These are phyloP conservation scores for Butorides virescens DNA, from an alignment of 2,113 vertebrate species.

Conservation along the genomic window DNA sequence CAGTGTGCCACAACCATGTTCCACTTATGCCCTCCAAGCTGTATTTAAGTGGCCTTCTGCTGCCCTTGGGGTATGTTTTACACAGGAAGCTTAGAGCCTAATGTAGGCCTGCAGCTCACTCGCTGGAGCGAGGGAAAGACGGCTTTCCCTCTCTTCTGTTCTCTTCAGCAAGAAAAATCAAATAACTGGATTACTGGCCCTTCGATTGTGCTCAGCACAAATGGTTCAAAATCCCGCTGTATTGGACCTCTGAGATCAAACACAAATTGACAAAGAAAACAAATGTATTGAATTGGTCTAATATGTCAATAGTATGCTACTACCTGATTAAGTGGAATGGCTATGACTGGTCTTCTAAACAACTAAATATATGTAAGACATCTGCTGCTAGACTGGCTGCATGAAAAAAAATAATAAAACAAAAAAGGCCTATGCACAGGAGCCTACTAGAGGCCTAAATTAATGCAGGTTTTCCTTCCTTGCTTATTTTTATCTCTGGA, in stretches of 20 bases:
- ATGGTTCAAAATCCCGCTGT: not conserved
- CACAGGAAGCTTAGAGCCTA: not conserved
- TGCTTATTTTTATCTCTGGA: not conserved
- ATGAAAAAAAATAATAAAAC: not conserved
- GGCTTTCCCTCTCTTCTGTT: not conserved
- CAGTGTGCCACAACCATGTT: not conserved
- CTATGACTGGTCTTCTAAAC: not conserved
- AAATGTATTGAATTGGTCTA: not conserved
- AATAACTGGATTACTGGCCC: constrained; percentile 24
- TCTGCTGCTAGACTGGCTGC: not conserved
- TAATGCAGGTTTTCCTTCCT: not conserved
- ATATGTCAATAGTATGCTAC: not conserved
- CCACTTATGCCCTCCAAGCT: constrained; percentile 12
- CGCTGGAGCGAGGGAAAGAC: not conserved
- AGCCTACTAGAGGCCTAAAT: not conserved
- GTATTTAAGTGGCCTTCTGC: constrained; percentile 23
- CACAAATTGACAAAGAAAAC: not conserved
- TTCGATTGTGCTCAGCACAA: not conserved
- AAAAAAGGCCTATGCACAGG: not conserved
- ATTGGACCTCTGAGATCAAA: not conserved
- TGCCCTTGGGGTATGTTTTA: constrained; percentile 32
- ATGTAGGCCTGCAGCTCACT: not conserved
- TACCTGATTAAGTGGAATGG: not conserved
- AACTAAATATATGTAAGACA: not conserved
- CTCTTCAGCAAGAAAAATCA: constrained; percentile 33